Conservation (phyloP, 1,140 invertebrate genomes). For the Magallana gigas region DNA sequence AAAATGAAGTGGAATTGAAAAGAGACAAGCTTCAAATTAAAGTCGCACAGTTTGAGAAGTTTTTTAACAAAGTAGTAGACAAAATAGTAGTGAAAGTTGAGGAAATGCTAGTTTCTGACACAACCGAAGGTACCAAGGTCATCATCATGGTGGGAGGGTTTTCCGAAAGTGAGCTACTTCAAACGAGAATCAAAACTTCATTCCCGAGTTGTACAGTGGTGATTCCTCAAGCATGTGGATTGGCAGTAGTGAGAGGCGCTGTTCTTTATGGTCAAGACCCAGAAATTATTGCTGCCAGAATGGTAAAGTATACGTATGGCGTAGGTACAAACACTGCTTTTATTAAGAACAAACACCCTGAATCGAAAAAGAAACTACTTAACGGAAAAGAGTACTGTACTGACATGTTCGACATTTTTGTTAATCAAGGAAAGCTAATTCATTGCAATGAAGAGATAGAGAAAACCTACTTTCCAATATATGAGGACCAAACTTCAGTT, state of each 20-base stretch:
- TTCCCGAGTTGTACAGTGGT: conserved; percentile 51
- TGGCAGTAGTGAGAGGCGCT: conserved; percentile 61
- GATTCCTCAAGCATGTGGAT: conserved; percentile 59
- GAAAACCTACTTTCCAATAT: conserved; percentile 22
- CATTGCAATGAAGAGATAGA: conserved; percentile 48
- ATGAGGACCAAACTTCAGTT: conserved; percentile 37
- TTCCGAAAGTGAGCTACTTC: conserved; percentile 60
- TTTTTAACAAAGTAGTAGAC: conserved; percentile 52
- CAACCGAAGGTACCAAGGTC: conserved; percentile 41
- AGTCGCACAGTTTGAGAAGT: conserved; percentile 16
- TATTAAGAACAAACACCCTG: conserved; percentile 36
- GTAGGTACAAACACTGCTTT: conserved; percentile 51
- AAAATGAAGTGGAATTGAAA: not conserved
- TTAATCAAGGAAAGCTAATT: conserved; percentile 48
- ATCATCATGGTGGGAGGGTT: conserved; percentile 65
- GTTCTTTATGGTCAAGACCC: conserved; percentile 62
- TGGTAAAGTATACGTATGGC: conserved; percentile 59
- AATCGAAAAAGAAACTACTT: conserved; percentile 25
- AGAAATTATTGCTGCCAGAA: conserved; percentile 50
- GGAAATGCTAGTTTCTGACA: conserved; percentile 46
- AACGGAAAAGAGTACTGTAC: conserved; percentile 53
- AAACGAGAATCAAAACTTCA: conserved; percentile 41
- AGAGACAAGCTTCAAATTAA: conserved; percentile 57
- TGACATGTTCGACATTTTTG: conserved; percentile 57
- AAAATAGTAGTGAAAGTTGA: conserved; percentile 55